Evolutionary conservation across 2,888 invertebrate species (phyloP).

Genomic region (Ennomos quercinarius): DNA sequence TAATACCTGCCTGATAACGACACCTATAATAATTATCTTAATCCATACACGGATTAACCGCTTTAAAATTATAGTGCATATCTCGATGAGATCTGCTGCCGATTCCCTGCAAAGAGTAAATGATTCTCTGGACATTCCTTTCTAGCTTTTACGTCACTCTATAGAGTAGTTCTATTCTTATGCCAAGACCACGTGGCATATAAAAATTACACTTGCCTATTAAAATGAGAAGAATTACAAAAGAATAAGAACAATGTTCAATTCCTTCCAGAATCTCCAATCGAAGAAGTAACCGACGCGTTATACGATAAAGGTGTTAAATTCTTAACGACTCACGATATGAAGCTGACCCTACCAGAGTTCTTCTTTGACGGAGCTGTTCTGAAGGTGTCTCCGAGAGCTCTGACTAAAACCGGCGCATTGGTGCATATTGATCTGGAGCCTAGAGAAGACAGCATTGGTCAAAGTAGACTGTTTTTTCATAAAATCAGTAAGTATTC

Average conservation of each 20-base stretch:
- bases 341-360: constrained; percentile 90
- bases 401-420: constrained; percentile 90
- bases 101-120: too few species aligned
- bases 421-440: constrained; percentile 90
- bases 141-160: too few species aligned
- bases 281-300: constrained; percentile 91
- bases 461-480: constrained; percentile 87
- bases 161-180: too few species aligned
- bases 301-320: constrained; percentile 89
- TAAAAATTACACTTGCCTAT: too few species aligned
- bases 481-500: constrained; percentile 88
- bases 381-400: constrained; percentile 90
- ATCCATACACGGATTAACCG: too few species aligned
- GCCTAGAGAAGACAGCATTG: constrained; percentile 76
- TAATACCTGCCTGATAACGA: too few species aligned
- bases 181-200: too few species aligned
- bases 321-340: constrained; percentile 91
- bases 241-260: not conserved
- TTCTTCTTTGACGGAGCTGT: constrained; percentile 90
- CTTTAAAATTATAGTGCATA: not conserved
- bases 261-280: constrained; percentile 82
- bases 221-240: not conserved
- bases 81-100: too few species aligned
- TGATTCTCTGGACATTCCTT: too few species aligned
- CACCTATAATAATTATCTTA: too few species aligned